These are phyloP conservation scores for Microchirus variegatus DNA, from an alignment of 2,797 vertebrate genomes.

Conservation along the genomic window DNA sequence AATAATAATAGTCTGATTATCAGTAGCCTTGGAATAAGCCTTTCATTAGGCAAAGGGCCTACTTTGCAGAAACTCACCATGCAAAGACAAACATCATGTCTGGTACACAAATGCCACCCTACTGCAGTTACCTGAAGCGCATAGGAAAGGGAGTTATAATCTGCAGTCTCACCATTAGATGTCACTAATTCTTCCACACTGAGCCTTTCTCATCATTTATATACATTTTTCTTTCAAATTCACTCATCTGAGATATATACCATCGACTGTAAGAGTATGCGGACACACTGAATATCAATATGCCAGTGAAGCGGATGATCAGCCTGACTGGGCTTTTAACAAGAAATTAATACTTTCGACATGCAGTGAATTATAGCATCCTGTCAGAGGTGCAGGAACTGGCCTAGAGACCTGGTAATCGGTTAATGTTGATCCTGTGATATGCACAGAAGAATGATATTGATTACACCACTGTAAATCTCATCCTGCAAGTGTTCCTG, in stretches of 20 bases:
- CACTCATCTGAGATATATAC: no score
- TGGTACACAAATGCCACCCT: no score
- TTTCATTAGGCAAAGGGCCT: no score
- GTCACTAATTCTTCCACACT: no score
- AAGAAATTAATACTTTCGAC: constrained; percentile 47
- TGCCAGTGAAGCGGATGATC: constrained; percentile 10
- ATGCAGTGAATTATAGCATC: constrained; percentile 49
- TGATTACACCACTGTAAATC: constrained; percentile 73
- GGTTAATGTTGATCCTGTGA: constrained; percentile 60
- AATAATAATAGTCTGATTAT: no score
- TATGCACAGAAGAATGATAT: constrained; percentile 70
- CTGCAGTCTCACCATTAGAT: no score
- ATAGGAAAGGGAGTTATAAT: no score
- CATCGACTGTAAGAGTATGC: not conserved
- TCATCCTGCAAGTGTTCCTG: constrained; percentile 39
- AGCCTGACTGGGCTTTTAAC: constrained; percentile 39
- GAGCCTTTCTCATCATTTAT: not conserved
- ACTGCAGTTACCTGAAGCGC: no score
- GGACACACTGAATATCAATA: not conserved
- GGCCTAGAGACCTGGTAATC: constrained; percentile 51
- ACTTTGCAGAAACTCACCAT: no score
- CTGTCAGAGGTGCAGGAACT: constrained; percentile 21
- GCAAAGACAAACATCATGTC: no score
- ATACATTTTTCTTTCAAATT: no score
- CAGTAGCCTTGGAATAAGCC: no score